A percentile compares a stretch with the other conserved stretches of the same genome.
These are phyloP conservation scores for Entomobrya multifasciata DNA, from an alignment of 2,888 invertebrate genomes.

Conservation along the genomic window DNA sequence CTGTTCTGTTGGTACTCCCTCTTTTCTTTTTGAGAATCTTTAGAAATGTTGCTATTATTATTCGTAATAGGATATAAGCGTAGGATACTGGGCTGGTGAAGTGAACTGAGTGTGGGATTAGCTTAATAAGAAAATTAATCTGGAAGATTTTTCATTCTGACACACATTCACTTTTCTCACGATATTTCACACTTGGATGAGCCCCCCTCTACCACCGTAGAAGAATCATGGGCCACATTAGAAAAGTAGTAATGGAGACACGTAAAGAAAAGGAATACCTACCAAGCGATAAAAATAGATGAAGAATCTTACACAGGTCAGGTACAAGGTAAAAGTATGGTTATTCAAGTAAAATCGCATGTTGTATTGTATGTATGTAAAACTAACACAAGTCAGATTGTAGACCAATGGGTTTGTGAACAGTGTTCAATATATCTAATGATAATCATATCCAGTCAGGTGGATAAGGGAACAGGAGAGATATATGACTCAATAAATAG, in stretches of 20 bases:
- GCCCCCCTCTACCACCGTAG: slow-evolving; percentile 28
- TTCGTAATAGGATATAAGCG: neutral
- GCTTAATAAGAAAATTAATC: slow-evolving; percentile 78
- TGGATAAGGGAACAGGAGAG: neutral
- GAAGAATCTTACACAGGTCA: slow-evolving; percentile 38
- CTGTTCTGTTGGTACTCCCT: slow-evolving; percentile 2
- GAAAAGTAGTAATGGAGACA: too few relatives aligned
- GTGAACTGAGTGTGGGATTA: slow-evolving; percentile 63
- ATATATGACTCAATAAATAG: slow-evolving; percentile 57
- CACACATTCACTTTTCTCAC: slow-evolving; percentile 76
- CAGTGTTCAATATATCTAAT: slow-evolving; percentile 9
- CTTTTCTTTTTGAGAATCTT: slow-evolving; percentile 6
- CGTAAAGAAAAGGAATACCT: neutral
- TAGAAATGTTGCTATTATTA: slow-evolving; percentile 9
- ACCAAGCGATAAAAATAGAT: neutral
- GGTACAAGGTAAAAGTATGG: slow-evolving; percentile 16
- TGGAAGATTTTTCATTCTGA: slow-evolving; percentile 69
- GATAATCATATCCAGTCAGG: slow-evolving; percentile 14
- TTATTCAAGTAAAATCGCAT: neutral
- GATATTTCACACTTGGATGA: slow-evolving; percentile 74
- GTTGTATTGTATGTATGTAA: too few relatives aligned
- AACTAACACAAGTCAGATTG: slow-evolving; percentile 7
- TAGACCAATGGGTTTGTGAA: neutral
- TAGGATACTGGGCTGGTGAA: neutral
- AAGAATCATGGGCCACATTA: too few relatives aligned